Evolutionary conservation across 2,888 invertebrate species (phyloP), one percentile per base, ranked within the genome.

Genomic region (Catocala fraxini): DNA sequence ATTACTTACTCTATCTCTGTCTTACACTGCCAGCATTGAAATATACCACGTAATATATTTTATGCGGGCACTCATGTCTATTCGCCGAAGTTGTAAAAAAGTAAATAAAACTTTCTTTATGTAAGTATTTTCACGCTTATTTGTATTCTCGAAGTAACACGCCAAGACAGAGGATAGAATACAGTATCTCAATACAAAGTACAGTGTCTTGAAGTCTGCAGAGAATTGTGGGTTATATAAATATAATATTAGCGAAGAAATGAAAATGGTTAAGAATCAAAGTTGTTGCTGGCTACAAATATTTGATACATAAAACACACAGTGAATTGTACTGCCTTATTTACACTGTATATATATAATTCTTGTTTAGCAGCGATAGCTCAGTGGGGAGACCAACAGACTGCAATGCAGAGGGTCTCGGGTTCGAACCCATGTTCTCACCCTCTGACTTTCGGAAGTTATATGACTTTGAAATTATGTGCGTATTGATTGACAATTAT

Each of bases 51-150:
- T 61, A 70, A 58, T 70, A 57, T 53, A 57, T 39, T 66, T 57
- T 59, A 63, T 67, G n/a, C n/a, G 41, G 59, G 56, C 57, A 74
- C 71, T 64, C 59, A 59, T 51, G 68, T 64, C 64, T 49, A 59
- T 57, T 49, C 61, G 33, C 59, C 42, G 53, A 57, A 74, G 57
- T 61, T 55, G 63, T 72, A 74, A 74, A 74, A 60, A 70, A 59
- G 67, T 74, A 59, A 57, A 74, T 72, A 70, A 74, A 67, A 70
- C 54, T 71, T 58, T 62, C 51, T 71, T 67, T 74, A 58, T 61
- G 47, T 71, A 59, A 48, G 51, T 71, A 57, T 71, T 51, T 58
- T 64, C 68, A 64, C 71, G 64, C 75, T 71, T 67, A 72, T 74
- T 67, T 74, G 59, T 72, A 74, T 74, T 74, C 67, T 63, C 43